A percentile compares a stretch with the other conserved stretches of the same genome.
Conservation (phyloP, 2,797 vertebrate species). For the Atherinosoma microstoma region DNA sequence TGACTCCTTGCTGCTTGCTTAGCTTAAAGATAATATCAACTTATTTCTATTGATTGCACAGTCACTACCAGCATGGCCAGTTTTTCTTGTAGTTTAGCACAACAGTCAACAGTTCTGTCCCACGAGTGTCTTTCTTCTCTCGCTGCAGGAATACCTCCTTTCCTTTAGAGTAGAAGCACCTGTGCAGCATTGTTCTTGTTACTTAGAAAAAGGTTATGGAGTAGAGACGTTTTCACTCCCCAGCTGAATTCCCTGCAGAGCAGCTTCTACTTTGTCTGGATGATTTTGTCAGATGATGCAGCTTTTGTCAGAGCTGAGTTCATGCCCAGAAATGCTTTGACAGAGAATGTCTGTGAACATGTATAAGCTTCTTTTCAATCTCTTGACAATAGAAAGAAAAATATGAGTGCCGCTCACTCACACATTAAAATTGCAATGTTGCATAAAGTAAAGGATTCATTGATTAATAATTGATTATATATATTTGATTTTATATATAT, state of each 20-base stretch:
- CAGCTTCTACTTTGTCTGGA: background rate
- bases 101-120: background rate
- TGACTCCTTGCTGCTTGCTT: background rate
- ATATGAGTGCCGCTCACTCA: background rate
- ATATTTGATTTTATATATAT: too few relatives aligned
- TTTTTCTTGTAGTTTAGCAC: background rate
- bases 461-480: too few relatives aligned
- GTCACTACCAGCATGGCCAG: background rate
- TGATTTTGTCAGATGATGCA: background rate
- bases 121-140: too few relatives aligned
- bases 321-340: background rate
- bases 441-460: too few relatives aligned
- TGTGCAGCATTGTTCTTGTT: too few relatives aligned
- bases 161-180: too few relatives aligned
- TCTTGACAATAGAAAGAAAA: background rate
- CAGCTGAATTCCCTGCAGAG: too few relatives aligned
- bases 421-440: too few relatives aligned
- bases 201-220: too few relatives aligned
- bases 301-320: background rate
- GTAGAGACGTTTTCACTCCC: background rate
- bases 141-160: too few relatives aligned
- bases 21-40: too few relatives aligned
- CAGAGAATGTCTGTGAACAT: background rate
- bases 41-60: background rate
- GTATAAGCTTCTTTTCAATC: background rate